Percentiles rank a stretch among this genome's conserved stretches.
phyloP scores from a whole-genome alignment of 37 sponge, comb jelly and placozoan genomes.

The Chondrilla cf. caribensis region DNA sequence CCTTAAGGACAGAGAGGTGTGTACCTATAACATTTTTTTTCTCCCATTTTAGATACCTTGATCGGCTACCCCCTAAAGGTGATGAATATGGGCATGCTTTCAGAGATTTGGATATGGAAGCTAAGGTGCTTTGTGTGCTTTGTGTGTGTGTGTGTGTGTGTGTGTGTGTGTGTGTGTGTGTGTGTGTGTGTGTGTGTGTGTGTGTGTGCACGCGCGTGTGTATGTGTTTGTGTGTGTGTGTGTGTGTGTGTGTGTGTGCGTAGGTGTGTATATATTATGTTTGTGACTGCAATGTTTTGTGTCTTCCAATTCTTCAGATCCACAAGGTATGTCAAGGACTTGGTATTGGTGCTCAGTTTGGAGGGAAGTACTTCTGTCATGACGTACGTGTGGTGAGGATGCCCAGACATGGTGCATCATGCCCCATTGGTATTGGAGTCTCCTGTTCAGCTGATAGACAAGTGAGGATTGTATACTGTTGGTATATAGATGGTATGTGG shows the following conservation, averaged over 20 bases:
- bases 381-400: constrained; percentile 45
- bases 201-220: neutral
- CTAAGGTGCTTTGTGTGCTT: no score
- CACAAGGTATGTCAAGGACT: constrained; percentile 19
- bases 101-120: constrained; percentile 41
- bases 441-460: constrained; percentile 67
- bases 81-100: constrained; percentile 49
- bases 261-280: neutral
- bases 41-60: constrained; percentile 54
- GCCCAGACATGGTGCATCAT: constrained; percentile 57
- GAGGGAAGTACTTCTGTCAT: constrained; percentile 65
- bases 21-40: no score
- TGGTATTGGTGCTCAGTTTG: constrained; percentile 66
- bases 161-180: no score
- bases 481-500: neutral
- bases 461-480: neutral
- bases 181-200: no score
- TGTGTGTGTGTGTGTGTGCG: no score
- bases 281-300: no score
- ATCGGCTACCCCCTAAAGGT: constrained; percentile 26
- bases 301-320: neutral
- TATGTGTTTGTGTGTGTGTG: neutral
- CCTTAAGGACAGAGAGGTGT: no score
- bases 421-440: constrained; percentile 58
- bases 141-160: neutral